phyloP scores from a whole-genome alignment of 2,113 vertebrate species.

The Cinclus cinclus region DNA sequence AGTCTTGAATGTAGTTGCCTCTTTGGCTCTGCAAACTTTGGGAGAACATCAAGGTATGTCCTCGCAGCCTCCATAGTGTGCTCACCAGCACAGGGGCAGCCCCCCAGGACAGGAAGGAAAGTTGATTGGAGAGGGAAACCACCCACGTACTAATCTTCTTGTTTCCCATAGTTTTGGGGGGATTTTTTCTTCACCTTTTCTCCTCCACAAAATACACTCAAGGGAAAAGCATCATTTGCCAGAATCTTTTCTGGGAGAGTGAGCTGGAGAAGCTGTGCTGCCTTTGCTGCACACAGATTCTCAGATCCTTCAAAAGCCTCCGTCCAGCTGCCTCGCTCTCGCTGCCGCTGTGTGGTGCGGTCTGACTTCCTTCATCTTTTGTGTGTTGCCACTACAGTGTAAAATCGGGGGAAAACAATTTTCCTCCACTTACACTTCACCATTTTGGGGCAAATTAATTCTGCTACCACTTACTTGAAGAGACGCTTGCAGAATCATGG shows the following conservation, averaged over 20 bases:
- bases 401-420: conserved; percentile 38
- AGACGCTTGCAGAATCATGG: background rate
- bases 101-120: background rate
- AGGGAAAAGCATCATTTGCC: conserved; percentile 35
- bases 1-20: background rate
- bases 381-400: conserved; percentile 12
- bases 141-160: conserved; percentile 2
- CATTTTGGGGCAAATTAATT: conserved; percentile 50
- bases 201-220: background rate
- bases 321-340: conserved; percentile 11
- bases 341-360: background rate
- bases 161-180: background rate
- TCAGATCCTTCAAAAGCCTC: conserved; percentile 48
- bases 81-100: background rate
- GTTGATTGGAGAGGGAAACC: background rate
- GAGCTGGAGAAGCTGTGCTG: conserved; percentile 1
- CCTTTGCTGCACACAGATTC: background rate
- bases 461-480: background rate
- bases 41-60: conserved; percentile 9
- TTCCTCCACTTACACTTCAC: conserved; percentile 16
- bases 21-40: background rate
- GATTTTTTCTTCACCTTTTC: background rate
- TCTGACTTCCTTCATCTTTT: conserved; percentile 53
- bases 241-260: conserved; percentile 45
- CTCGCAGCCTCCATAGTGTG: background rate